Evolutionary conservation across 2,113 vertebrate species (phyloP).

Genomic region (Heterotis niloticus): DNA sequence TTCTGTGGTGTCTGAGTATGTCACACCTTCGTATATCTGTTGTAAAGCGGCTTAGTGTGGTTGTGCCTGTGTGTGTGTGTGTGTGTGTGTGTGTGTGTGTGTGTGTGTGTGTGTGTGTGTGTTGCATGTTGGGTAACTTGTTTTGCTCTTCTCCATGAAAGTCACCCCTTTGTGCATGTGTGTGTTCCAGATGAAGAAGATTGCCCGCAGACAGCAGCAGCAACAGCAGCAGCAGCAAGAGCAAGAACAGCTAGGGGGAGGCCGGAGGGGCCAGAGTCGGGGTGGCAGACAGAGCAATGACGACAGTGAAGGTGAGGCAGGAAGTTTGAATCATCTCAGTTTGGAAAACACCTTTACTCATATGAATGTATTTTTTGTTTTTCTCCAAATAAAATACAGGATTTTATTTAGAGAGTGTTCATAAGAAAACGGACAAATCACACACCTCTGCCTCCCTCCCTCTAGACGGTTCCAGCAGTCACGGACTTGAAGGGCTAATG

Average conservation of each 20-base stretch:
- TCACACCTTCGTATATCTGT: too few relatives aligned
- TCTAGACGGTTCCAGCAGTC: conserved; percentile 72
- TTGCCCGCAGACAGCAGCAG: conserved; percentile 81
- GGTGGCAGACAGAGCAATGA: conserved; percentile 78
- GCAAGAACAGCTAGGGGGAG: conserved; percentile 70
- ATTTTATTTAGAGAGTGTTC: background rate
- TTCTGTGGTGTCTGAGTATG: too few relatives aligned
- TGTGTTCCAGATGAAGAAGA: conserved; percentile 80
- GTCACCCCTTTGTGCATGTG: background rate
- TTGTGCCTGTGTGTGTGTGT: background rate
- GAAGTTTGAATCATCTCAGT: too few relatives aligned
- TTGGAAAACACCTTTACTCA: background rate
- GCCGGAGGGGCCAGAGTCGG: conserved; percentile 66
- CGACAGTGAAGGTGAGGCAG: conserved; percentile 74
- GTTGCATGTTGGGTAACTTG: background rate
- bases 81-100: background rate
- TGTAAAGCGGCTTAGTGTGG: too few relatives aligned
- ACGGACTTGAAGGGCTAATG: conserved; percentile 77
- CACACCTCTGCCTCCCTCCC: background rate
- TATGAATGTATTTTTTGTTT: background rate
- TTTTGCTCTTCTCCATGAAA: background rate
- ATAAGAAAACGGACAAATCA: background rate
- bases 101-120: background rate
- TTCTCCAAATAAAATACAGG: background rate
- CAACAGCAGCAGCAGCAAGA: conserved; percentile 82